These are phyloP conservation scores for Epistrophe eligans DNA, from an alignment of 2,888 invertebrate genomes.

Conservation along the genomic window DNA sequence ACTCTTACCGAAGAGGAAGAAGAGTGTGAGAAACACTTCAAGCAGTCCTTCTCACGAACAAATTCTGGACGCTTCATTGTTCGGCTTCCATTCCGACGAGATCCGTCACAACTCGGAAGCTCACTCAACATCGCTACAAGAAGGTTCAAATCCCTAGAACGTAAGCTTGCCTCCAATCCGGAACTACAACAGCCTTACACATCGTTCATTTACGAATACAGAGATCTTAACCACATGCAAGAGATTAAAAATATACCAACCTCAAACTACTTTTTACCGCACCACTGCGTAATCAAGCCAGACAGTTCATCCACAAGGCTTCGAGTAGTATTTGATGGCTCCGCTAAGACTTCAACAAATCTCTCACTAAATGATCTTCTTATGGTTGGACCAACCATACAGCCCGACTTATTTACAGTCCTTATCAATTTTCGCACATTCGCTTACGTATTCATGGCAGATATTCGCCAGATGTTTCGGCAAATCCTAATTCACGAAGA, in stretches of 20 bases:
- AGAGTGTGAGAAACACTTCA: not conserved
- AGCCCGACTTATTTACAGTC: no score
- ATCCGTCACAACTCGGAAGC: not conserved
- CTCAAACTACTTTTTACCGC: no score
- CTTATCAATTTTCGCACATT: slow-evolving; percentile 19
- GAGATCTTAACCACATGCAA: no score
- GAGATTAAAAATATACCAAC: no score
- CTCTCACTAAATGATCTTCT: no score
- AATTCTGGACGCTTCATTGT: not conserved
- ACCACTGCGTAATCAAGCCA: no score
- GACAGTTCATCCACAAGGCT: not conserved
- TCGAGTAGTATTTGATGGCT: no score
- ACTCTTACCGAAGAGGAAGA: slow-evolving; percentile 1
- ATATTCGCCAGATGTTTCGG: slow-evolving; percentile 30
- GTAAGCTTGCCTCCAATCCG: slow-evolving; percentile 1
- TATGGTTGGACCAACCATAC: no score
- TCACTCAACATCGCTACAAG: not conserved
- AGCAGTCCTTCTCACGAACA: slow-evolving; percentile 10
- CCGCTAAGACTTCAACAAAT: no score
- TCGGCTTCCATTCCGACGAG: not conserved
- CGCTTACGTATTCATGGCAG: slow-evolving; percentile 14
- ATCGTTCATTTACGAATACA: not conserved
- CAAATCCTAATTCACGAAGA: slow-evolving; percentile 21
- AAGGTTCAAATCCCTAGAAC: slow-evolving; percentile 6
- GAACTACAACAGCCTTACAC: slow-evolving; percentile 5